phyloP scores from a whole-genome alignment of 2,888 invertebrate species.

The Cantharis lateralis region DNA sequence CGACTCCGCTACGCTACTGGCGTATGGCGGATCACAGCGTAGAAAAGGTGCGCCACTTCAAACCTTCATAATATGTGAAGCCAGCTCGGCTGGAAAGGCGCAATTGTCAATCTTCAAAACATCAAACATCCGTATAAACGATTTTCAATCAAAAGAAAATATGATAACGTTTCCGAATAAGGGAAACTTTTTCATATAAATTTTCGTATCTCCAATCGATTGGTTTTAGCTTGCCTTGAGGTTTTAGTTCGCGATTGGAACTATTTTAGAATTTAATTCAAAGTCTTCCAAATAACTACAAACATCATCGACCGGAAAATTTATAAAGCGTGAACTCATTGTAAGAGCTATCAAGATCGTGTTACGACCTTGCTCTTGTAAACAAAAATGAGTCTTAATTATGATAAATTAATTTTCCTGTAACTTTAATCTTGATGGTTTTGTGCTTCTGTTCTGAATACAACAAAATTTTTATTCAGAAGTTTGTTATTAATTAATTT shows the following conservation, averaged over 20 bases:
- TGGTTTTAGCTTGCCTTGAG: neutral
- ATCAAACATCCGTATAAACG: neutral
- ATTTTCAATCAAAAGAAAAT: neutral
- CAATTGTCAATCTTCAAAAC: neutral
- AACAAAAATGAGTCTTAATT: neutral
- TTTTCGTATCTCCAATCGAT: neutral
- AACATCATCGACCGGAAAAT: neutral
- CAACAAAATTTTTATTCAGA: neutral
- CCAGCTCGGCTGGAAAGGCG: neutral
- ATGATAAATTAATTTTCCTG: neutral
- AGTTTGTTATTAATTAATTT: neutral
- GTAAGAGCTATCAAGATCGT: neutral
- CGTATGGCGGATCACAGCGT: no score
- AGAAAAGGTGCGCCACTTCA: neutral
- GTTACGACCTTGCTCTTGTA: neutral
- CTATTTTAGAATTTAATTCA: neutral
- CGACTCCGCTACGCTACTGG: no score
- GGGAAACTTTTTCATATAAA: neutral
- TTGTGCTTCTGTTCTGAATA: neutral
- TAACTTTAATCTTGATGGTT: neutral
- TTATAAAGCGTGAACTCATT: neutral
- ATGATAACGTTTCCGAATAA: neutral
- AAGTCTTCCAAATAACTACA: neutral
- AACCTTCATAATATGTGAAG: neutral
- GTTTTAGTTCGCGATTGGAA: neutral